Base-by-base conservation (phyloP, 53 echinoderm and acorn worm species). In the Holothuria leucospilota region DNA sequence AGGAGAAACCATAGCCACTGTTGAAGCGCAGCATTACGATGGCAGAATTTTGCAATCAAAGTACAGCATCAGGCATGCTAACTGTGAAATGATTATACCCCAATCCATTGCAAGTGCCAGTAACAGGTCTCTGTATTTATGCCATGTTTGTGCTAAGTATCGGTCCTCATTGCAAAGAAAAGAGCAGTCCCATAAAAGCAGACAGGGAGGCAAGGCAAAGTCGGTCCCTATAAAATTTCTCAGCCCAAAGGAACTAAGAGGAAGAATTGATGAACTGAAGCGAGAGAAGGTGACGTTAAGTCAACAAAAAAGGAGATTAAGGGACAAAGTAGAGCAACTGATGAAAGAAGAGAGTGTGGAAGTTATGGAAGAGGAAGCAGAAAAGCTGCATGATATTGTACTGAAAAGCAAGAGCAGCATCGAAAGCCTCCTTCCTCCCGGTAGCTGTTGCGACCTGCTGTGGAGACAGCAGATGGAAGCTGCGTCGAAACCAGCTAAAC, bases 391-490 rank as follows among this genome's bases (percentile, higher is more conserved):
- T 5, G 12, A 63, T 7, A 11, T 63, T 63, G 64, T 63, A 12
- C n/a, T n/a, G n/a, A n/a, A n/a, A n/a, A n/a, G n/a, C n/a, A n/a
- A n/a, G n/a, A n/a, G n/a, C n/a, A n/a, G n/a, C 12, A 11, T 63
- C 12, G 26, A 4, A 63, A 24, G 6, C 4, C 4, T 5, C n/a
- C 5, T 63, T 63, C 64, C 5, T 4, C 64, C 64, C 7, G 26
- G 26, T 5, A 63, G 64, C 12, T 26, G 11, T 12, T 63, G 64
- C 26, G 64, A 63, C 5, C 49, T 86, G 24, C 46, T 89, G 28
- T 89, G 90, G 86, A 51, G 86, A 30, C 72, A 86, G 59, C 86
- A 86, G 29, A 15, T 39, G 63, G 86, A 89, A 29, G 65, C 69
- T 5, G 20, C 20, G 5, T 15, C 65, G 6, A n/a, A 13, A 28